Evolutionary conservation across 2,888 invertebrate species (phyloP).

Genomic region (Pollenia angustigena): DNA sequence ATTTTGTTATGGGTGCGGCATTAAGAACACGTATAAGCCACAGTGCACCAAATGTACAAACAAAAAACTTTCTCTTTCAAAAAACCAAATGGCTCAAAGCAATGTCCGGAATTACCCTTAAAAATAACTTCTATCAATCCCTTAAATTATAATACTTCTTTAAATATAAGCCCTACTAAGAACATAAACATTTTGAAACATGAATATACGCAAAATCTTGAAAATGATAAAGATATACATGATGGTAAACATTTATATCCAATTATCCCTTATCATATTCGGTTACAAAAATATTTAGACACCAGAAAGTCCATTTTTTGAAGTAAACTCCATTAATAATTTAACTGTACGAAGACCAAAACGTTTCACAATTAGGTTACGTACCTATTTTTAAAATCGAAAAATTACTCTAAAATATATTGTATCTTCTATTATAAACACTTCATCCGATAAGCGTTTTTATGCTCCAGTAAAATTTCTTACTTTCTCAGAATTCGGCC

Average conservation of each 20-base stretch:
- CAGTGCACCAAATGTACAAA: too few relatives aligned
- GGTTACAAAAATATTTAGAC: not conserved
- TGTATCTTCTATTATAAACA: not conserved
- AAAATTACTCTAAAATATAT: not conserved
- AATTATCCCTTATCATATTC: not conserved
- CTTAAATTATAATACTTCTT: too few relatives aligned
- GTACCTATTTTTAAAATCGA: not conserved
- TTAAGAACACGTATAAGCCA: too few relatives aligned
- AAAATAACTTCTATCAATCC: too few relatives aligned
- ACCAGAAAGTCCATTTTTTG: not conserved
- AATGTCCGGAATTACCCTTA: too few relatives aligned
- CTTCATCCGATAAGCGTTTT: not conserved
- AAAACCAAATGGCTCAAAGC: too few relatives aligned
- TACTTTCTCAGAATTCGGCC: not conserved
- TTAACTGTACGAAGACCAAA: not conserved
- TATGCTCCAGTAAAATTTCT: not conserved
- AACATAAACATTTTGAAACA: too few relatives aligned
- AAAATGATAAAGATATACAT: not conserved
- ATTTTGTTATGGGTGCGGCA: constrained; percentile 5
- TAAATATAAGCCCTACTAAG: too few relatives aligned
- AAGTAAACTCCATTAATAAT: not conserved
- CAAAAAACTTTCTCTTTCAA: too few relatives aligned
- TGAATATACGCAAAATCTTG: not conserved
- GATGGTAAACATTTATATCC: not conserved
- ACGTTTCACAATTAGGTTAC: not conserved